A percentile compares a stretch with the other conserved stretches of the same genome.
These are phyloP conservation scores for Ptyas mucosa DNA, from an alignment of 2,113 vertebrate species.

Conservation along the genomic window DNA sequence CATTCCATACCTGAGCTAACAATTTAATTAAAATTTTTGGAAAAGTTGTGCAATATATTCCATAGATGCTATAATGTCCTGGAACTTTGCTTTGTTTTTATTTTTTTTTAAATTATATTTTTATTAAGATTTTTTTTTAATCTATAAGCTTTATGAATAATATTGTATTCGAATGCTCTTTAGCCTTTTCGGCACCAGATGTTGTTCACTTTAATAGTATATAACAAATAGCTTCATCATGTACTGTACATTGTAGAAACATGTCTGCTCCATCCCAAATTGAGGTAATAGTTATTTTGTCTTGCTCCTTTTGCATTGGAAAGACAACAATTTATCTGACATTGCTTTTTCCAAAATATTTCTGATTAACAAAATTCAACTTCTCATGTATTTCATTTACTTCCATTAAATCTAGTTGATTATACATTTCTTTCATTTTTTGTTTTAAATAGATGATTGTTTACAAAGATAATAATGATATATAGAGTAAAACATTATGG, in stretches of 20 bases:
- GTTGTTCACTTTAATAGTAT: not conserved
- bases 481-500: not conserved
- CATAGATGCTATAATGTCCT: not conserved
- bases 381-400: not conserved
- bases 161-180: not conserved
- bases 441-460: not conserved
- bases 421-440: not conserved
- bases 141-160: not conserved
- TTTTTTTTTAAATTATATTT: not conserved
- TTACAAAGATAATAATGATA: not conserved
- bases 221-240: not conserved
- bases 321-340: not conserved
- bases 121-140: not conserved
- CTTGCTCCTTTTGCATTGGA: not conserved
- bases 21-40: not conserved
- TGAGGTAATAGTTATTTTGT: not conserved
- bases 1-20: not conserved
- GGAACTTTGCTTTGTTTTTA: not conserved
- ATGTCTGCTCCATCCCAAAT: not conserved
- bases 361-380: not conserved
- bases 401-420: not conserved
- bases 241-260: not conserved
- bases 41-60: not conserved
- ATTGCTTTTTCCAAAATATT: not conserved
- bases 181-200: not conserved